These are phyloP conservation scores for Oryzias celebensis DNA, from an alignment of 2,113 vertebrate genomes.

Conservation along the genomic window DNA sequence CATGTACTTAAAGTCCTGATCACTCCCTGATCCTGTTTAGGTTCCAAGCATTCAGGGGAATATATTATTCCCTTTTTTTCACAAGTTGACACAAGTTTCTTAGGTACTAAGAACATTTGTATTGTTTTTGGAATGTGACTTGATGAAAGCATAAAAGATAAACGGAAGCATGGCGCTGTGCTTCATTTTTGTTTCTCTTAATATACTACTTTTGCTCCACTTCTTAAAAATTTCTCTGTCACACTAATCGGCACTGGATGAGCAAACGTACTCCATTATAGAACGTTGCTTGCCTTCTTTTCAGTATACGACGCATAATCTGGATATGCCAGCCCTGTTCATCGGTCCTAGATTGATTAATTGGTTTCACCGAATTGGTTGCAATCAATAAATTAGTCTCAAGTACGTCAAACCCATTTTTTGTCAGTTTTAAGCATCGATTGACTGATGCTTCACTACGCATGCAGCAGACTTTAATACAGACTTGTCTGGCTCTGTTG, in stretches of 20 bases:
- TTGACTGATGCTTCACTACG: slow-evolving; percentile 65
- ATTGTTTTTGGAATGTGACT: not conserved
- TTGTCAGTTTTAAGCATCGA: slow-evolving; percentile 67
- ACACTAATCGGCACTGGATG: slow-evolving; percentile 18
- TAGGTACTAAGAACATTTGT: not conserved
- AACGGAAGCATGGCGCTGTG: not conserved
- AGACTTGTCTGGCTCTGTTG: slow-evolving; percentile 54
- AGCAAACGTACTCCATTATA: slow-evolving; percentile 32
- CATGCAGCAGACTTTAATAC: slow-evolving; percentile 56
- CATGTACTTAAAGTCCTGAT: slow-evolving; percentile 58
- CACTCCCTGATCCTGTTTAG: slow-evolving; percentile 39
- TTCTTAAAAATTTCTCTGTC: not conserved
- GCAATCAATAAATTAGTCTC: slow-evolving; percentile 75
- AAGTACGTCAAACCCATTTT: slow-evolving; percentile 71
- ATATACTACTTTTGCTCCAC: slow-evolving; percentile 1
- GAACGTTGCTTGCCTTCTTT: slow-evolving; percentile 24
- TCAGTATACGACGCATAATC: slow-evolving; percentile 44
- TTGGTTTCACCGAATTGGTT: slow-evolving; percentile 69
- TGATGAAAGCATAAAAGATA: not conserved
- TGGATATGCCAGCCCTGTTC: slow-evolving; percentile 54
- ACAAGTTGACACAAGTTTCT: slow-evolving; percentile 2
- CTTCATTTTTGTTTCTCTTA: slow-evolving; percentile 4
- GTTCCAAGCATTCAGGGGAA: slow-evolving; percentile 24
- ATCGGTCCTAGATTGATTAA: slow-evolving; percentile 71
- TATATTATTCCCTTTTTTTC: not conserved